Base-by-base conservation (phyloP, 92 coral and sea anemone species). In the Umimayanthus chanpuru region DNA sequence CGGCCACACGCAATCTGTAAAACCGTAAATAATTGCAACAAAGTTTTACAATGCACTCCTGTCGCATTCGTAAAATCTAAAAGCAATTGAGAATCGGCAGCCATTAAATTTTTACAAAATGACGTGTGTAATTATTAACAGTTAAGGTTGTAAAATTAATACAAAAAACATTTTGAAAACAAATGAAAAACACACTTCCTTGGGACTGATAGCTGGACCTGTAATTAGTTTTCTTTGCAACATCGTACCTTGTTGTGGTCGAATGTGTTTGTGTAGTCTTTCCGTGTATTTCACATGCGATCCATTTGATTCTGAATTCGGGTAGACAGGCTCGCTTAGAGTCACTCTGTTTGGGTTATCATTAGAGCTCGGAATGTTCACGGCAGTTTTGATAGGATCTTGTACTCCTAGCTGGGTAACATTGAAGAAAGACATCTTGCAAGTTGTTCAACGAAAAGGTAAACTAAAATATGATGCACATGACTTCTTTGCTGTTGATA, bases 221-320 rank as follows among this genome's bases (percentile, higher is more conserved):
- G 21, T 2, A 73, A 32, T 47, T 29, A 30, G 58, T 53, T 53
- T 53, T 53, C 18, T 53, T 53, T 1, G 7, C 28, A 8, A 92
- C 82, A 32, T 2, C 36, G 36, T 89, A 97, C 99, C 99, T 50
- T 89, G 89, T 73, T 86, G 81, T 76, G 98, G 94, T 64, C 99
- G 89, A 72, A 94, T 96, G 93, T 97, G 98, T 83, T 97, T 97
- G 83, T 95, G 94, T 40, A 97, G 93, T 80, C 98, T 92, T 75
- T 92, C 79, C 18, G 99, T 95, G 92, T 97, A 97, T 71, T 94
- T 94, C 47, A 94, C 98, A 79, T 97, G 86, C 25, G 99, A 97
- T 29, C 99, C 98, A 74, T 93, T 94, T 26, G 99, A 98, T 84
- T 95, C 95, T 20, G 99, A 97, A 94, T 97, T 97, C 36, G 98